These are phyloP conservation scores for Philaethria dido DNA, from an alignment of 2,888 invertebrate genomes.

Conservation along the genomic window DNA sequence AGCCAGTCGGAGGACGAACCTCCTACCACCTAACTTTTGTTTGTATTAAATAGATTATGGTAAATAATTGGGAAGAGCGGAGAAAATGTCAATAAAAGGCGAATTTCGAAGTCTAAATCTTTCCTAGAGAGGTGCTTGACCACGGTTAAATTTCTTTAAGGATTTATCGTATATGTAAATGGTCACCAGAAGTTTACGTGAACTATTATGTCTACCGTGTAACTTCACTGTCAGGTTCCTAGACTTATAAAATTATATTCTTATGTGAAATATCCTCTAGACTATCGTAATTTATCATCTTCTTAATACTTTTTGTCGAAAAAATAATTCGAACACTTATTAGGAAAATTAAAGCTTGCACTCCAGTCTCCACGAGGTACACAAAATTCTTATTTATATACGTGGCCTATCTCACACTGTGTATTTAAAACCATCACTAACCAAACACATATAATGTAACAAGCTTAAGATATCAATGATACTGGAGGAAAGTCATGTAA, in stretches of 20 bases:
- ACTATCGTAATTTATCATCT: background rate
- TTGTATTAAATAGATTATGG: no score
- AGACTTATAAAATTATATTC: background rate
- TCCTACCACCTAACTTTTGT: no score
- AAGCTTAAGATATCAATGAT: no score
- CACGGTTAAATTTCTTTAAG: background rate
- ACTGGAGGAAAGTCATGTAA: no score
- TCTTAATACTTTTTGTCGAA: constrained; percentile 1
- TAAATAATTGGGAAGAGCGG: no score
- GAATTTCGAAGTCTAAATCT: background rate
- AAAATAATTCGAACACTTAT: background rate
- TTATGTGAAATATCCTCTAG: constrained; percentile 9
- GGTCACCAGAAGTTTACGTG: background rate
- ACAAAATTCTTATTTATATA: background rate
- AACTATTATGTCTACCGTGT: background rate
- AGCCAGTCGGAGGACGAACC: no score
- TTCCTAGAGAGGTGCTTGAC: background rate
- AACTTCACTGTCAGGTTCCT: background rate
- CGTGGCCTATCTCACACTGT: no score
- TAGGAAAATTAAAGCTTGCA: constrained; percentile 2
- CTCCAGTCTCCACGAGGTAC: background rate
- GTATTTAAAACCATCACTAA: no score
- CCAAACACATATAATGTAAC: no score
- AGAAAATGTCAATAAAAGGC: background rate
- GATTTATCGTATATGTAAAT: background rate